Evolutionary conservation across 2,888 invertebrate species (phyloP), one percentile per base, ranked within the genome.

Genomic region (Scelioninae gen. 1): DNA sequence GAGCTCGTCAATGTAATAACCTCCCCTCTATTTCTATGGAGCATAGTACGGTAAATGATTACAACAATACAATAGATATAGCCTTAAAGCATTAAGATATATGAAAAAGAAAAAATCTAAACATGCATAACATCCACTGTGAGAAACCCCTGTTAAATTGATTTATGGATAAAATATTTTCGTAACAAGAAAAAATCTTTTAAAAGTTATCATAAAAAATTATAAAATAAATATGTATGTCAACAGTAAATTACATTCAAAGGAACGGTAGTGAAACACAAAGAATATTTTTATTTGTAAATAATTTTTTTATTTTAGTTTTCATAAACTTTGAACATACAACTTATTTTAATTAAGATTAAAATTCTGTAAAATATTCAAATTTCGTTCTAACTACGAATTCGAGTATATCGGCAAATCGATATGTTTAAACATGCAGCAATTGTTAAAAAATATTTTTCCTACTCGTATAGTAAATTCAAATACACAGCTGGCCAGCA

Each of bases 161-260:
- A 31, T n/a, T 49, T n/a, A 23, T 66, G 11, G n/a, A 49, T 0
- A 63, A 49, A 49, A n/a, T 63, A 47, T 63, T 47, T 63, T 63
- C 47, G 0, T 32, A 29, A 0, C 29, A 60, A 15, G 31, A 60
- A 40, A 45, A 38, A 10, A 5, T 13, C 10, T 5, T 1, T 31
- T 63, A 29, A 47, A 62, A 45, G 0, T 7, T n/a, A 62, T 62
- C 7, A 6, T 45, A 62, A 62, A 62, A 31, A 45, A n/a, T n/a
- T n/a, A n/a, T n/a, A n/a, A n/a, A n/a, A n/a, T n/a, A n/a, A 43
- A 3, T n/a, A 11, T 43, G n/a, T 9, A 38, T 38, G 38, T 38
- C 1, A 38, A 10, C 7, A 13, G 7, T 11, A 47, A n/a, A 10
- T 47, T 47, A 47, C 47, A 47, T 15, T n/a, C 8, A 11, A 47